Conservation (phyloP, 2,113 vertebrate genomes). For the Mirounga angustirostris region DNA sequence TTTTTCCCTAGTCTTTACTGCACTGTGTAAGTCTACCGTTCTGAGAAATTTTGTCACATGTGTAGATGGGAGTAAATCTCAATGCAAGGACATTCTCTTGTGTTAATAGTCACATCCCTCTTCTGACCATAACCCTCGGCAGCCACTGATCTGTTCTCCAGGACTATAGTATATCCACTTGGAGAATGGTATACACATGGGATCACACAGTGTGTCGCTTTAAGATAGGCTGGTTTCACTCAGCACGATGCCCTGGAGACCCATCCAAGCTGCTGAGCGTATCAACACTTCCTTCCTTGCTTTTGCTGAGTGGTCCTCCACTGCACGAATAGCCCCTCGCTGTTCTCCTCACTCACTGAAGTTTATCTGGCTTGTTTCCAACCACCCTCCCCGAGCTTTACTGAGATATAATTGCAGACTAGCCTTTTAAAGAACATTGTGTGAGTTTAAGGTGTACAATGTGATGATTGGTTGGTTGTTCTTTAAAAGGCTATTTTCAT, state of each 20-base stretch:
- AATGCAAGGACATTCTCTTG: background rate
- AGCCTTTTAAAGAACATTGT: background rate
- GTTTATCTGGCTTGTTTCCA: background rate
- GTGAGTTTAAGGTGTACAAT: background rate
- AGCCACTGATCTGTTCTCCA: background rate
- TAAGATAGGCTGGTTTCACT: background rate
- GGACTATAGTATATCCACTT: background rate
- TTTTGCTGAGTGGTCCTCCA: background rate
- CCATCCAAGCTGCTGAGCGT: too few relatives aligned
- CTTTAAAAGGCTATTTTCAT: conserved; percentile 32
- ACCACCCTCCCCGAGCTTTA: background rate
- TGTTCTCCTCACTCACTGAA: background rate
- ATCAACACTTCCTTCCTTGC: background rate
- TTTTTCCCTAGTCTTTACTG: background rate
- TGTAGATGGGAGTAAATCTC: background rate
- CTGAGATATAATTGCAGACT: background rate
- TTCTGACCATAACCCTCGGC: background rate
- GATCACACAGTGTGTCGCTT: background rate
- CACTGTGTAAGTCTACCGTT: background rate
- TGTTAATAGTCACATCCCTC: background rate
- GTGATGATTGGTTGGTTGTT: background rate
- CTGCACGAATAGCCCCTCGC: background rate
- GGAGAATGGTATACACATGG: background rate
- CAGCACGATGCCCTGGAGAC: background rate
- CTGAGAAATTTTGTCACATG: background rate